Evolutionary conservation across 2,113 vertebrate genomes (phyloP).

Genomic region (Psilopogon haemacephalus): DNA sequence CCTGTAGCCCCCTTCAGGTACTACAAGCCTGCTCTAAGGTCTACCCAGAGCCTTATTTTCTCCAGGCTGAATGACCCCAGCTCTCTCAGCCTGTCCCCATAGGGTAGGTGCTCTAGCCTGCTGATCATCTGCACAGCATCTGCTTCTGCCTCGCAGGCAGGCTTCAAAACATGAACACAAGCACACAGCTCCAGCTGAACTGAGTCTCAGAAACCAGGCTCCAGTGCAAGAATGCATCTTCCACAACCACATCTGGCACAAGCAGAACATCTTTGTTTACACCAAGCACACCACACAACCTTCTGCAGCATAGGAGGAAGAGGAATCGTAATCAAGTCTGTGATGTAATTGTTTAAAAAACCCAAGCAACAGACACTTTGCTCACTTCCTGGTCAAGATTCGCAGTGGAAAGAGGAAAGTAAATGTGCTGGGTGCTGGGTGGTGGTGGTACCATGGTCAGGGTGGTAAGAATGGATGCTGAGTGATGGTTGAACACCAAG

Average conservation of each 20-base stretch:
- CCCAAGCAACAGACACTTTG: slow-evolving; percentile 20
- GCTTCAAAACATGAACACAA: accelerated
- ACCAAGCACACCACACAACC: background rate
- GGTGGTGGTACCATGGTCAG: background rate
- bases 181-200: background rate
- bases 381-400: background rate
- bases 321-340: slow-evolving; percentile 12
- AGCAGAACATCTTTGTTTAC: slow-evolving; percentile 49
- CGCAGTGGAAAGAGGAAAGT: accelerated
- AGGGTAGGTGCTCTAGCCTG: too few species aligned
- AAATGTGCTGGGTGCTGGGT: background rate
- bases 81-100: too few species aligned
- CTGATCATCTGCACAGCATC: background rate
- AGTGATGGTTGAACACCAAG: accelerated
- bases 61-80: too few species aligned
- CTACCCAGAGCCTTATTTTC: too few species aligned
- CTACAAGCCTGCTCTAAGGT: too few species aligned
- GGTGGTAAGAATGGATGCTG: accelerated
- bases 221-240: accelerated
- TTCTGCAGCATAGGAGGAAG: background rate
- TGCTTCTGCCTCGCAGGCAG: accelerated
- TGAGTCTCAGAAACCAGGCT: accelerated
- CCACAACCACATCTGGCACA: background rate
- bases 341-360: slow-evolving; percentile 49
- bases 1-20: too few species aligned